These are phyloP conservation scores for Balaenoptera acutorostrata DNA, from an alignment of 2,113 vertebrate species.

Conservation along the genomic window DNA sequence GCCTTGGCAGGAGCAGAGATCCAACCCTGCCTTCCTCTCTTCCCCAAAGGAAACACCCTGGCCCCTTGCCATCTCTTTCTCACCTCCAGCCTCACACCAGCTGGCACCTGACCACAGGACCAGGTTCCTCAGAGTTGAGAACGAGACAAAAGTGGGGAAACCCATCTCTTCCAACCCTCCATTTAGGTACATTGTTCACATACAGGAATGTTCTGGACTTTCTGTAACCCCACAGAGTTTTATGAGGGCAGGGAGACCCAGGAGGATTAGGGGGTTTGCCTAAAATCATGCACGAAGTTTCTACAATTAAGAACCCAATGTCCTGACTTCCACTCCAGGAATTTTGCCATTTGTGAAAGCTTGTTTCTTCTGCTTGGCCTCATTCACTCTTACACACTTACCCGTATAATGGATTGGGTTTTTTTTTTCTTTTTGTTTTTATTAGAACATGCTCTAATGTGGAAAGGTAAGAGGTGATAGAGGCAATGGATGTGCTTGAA, in stretches of 20 bases:
- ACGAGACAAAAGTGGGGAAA: neutral
- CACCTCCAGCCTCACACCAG: neutral
- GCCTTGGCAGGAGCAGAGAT: neutral
- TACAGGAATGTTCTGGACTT: neutral
- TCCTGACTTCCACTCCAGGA: neutral
- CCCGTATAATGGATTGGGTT: neutral
- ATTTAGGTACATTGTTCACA: neutral
- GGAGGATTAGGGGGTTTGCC: neutral
- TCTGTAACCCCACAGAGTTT: neutral
- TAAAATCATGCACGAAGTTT: neutral
- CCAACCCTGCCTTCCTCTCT: neutral
- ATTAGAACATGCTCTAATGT: neutral
- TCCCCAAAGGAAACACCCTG: neutral
- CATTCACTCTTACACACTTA: neutral
- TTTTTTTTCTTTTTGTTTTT: neutral
- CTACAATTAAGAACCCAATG: neutral
- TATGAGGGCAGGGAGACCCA: neutral
- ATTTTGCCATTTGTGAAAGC: neutral
- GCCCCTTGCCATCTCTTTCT: neutral
- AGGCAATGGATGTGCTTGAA: neutral
- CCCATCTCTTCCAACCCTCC: neutral
- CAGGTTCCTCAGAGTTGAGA: neutral
- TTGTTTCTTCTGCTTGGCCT: neutral
- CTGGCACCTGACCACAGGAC: neutral
- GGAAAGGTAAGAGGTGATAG: neutral